Base-by-base conservation (phyloP, 2,113 vertebrate species). In the Psophia crepitans region DNA sequence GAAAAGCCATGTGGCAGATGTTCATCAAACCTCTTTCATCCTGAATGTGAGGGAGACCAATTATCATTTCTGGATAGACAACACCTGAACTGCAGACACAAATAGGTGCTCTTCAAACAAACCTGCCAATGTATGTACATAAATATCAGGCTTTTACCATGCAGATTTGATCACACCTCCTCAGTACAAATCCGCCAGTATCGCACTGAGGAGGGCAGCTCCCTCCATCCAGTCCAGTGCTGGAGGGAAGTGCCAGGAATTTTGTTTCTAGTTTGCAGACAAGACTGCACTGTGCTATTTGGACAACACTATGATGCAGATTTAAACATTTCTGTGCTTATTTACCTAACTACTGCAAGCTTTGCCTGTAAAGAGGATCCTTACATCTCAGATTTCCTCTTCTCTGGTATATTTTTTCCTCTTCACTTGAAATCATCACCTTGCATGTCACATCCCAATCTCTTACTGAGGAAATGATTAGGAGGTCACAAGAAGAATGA, bases 401-500 rank as follows among this genome's bases (percentile, higher is more conserved):
- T 49, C 27, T 28, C 23, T 43, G 6, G 27, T 56, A n/a, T 53
- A 48, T 32, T 53, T 44, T 75, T 86, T 49, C 33, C 49, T 76
- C 23, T 66, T 79, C 53, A 54, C 68, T 81, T 81, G 33, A 85
- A 81, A 63, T 78, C 21, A 57, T 37, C 61, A 82, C 76, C 71
- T 71, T 15, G 2, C 51, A 39, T 39, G 30, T 63, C 85, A 87
- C 69, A 61, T 57, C 53, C 82, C 69, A 82, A 39, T 44, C 54
- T 75, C 77, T 65, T 64, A 58, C 60, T 48, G 66, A 82, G 82
- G 54, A 87, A 65, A 70, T 53, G 3, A 68, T 87, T 37, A 76
- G 81, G 77, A 93, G 65, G 71, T 89, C 90, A 78, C 44, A 53
- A 69, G 64, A 76, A 89, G 46, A 64, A 90, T 48, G 69, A 51